phyloP scores from a whole-genome alignment of 2,888 invertebrate species.

The Mantis religiosa region DNA sequence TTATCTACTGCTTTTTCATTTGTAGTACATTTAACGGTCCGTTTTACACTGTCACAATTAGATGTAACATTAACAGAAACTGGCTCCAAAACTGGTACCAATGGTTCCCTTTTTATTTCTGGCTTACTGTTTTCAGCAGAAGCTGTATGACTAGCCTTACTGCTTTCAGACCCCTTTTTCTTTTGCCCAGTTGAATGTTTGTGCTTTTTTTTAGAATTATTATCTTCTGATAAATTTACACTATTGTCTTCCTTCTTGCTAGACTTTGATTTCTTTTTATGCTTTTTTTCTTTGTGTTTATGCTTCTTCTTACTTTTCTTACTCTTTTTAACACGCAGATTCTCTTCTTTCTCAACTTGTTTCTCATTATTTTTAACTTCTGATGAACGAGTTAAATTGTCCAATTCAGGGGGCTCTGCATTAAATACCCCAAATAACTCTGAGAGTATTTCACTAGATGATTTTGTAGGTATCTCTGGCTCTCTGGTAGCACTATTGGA shows the following conservation, averaged over 20 bases:
- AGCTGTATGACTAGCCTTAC: not conserved
- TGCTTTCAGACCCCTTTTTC: not conserved
- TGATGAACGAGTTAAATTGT: not conserved
- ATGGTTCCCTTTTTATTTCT: not conserved
- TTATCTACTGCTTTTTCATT: not conserved
- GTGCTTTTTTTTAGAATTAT: not conserved
- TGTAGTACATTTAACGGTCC: not conserved
- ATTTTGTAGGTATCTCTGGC: slow-evolving; percentile 45
- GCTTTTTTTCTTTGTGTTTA: slow-evolving; percentile 40
- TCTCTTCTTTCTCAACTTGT: not conserved
- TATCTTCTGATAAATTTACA: slow-evolving; percentile 7
- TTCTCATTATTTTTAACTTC: not conserved
- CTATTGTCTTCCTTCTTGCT: slow-evolving; percentile 24
- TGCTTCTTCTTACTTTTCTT: slow-evolving; percentile 37
- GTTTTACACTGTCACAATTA: not conserved
- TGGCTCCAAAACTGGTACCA: not conserved
- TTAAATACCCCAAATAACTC: slow-evolving; percentile 77
- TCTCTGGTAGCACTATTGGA: not conserved
- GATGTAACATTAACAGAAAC: slow-evolving; percentile 12
- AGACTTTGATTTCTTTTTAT: slow-evolving; percentile 36
- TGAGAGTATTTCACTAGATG: slow-evolving; percentile 75
- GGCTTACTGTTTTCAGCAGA: not conserved
- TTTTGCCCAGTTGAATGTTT: not conserved
- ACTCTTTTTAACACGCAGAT: slow-evolving; percentile 13
- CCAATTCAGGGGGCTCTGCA: slow-evolving; percentile 57